Percentiles rank a stretch among this genome's conserved stretches.
Evolutionary conservation across 2,888 invertebrate genomes (phyloP).

Genomic region (Amiota communis): DNA sequence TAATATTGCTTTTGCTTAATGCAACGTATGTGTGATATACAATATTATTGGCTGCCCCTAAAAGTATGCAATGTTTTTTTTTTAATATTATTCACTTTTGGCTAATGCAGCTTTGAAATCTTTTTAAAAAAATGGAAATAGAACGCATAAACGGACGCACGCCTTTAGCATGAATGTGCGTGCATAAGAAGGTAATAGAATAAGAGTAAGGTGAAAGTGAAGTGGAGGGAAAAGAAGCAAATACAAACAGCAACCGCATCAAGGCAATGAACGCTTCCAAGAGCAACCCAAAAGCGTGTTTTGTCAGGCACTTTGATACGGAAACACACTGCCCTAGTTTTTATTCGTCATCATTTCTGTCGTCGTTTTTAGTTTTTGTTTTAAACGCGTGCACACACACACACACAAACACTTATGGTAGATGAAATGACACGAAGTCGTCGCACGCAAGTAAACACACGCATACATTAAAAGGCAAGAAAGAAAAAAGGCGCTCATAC

Average conservation of each 20-base stretch:
- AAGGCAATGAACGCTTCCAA: constrained; percentile 55
- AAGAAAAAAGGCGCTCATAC: constrained; percentile 36
- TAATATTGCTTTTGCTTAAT: background rate
- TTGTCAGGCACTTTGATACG: constrained; percentile 50
- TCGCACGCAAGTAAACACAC: constrained; percentile 27
- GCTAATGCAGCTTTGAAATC: no score
- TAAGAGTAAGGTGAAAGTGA: no score
- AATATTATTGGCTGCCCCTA: constrained; percentile 1
- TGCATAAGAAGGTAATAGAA: no score
- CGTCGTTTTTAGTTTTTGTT: constrained; percentile 42
- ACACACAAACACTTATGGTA: constrained; percentile 41
- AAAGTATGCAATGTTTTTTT: background rate
- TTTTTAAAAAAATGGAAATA: no score
- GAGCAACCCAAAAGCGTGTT: constrained; percentile 42
- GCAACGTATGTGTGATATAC: constrained; percentile 6
- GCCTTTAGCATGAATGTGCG: no score
- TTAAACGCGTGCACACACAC: constrained; percentile 45
- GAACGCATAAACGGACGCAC: no score
- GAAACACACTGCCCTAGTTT: constrained; percentile 73
- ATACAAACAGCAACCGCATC: constrained; percentile 39
- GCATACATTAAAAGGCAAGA: constrained; percentile 26
- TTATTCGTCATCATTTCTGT: constrained; percentile 41
- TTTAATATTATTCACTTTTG: background rate
- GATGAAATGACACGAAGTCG: constrained; percentile 27
- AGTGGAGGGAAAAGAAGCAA: background rate